A percentile compares a stretch with the other conserved stretches of the same genome.
phyloP scores from a whole-genome alignment of 2,888 invertebrate species.

The Philereme vetulata region DNA sequence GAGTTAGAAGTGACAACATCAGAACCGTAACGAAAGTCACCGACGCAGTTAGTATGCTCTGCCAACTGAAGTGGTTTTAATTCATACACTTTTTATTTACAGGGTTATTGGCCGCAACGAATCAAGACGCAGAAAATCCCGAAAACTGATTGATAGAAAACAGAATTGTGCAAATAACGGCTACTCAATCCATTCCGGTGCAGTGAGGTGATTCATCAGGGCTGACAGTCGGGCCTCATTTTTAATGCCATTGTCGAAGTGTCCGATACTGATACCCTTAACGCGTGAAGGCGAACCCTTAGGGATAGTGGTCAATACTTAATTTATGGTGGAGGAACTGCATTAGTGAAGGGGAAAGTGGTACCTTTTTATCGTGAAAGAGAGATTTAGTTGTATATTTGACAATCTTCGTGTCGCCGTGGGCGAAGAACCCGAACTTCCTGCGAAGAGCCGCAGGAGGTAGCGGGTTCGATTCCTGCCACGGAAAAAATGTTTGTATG shows the following conservation, averaged over 20 bases:
- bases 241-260: slow-evolving; percentile 76
- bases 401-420: too few species aligned
- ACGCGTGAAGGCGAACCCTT: slow-evolving; percentile 50
- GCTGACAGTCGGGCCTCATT: slow-evolving; percentile 72
- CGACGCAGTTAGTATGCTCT: too few species aligned
- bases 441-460: too few species aligned
- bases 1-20: too few species aligned
- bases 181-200: slow-evolving; percentile 37
- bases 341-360: slow-evolving; percentile 28
- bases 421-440: too few species aligned
- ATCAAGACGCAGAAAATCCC: slow-evolving; percentile 5
- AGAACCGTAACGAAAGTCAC: too few species aligned
- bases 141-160: slow-evolving; percentile 38
- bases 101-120: slow-evolving; percentile 1
- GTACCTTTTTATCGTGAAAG: slow-evolving; percentile 14
- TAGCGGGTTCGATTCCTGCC: too few species aligned
- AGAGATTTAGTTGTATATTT: too few species aligned
- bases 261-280: slow-evolving; percentile 57
- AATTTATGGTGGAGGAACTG: slow-evolving; percentile 61
- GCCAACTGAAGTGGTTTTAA: too few species aligned
- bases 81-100: neutral
- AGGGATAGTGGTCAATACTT: slow-evolving; percentile 61
- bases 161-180: slow-evolving; percentile 42
- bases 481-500: too few species aligned
- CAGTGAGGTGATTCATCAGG: slow-evolving; percentile 66